Conservation (phyloP, 2,113 vertebrate genomes). For the Neolamprologus falcicula region DNA sequence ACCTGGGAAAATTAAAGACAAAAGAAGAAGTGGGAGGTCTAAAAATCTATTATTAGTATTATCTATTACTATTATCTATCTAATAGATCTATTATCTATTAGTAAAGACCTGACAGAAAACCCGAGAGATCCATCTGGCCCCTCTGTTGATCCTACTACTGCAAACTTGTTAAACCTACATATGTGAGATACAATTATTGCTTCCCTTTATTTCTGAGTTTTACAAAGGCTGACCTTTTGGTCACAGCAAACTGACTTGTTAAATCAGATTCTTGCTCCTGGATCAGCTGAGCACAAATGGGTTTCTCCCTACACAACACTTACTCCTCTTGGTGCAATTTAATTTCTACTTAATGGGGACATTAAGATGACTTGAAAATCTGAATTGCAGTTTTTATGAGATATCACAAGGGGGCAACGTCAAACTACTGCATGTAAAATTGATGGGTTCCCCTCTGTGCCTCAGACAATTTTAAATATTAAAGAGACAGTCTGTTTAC, state of each 20-base stretch:
- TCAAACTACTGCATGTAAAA: conserved; percentile 28
- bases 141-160: not conserved
- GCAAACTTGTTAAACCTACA: not conserved
- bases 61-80: too few species aligned
- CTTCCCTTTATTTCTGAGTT: not conserved
- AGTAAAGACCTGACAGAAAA: not conserved
- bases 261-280: not conserved
- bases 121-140: not conserved
- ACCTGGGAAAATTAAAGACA: not conserved
- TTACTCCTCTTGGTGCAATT: not conserved
- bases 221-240: not conserved
- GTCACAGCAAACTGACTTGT: not conserved
- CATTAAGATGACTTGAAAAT: not conserved
- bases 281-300: not conserved
- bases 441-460: not conserved
- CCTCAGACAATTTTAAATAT: not conserved
- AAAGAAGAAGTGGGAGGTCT: not conserved
- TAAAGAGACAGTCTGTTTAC: not conserved
- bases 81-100: too few species aligned
- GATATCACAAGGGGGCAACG: conserved; percentile 62
- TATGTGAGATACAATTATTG: not conserved
- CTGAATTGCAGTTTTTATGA: conserved; percentile 45
- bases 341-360: not conserved
- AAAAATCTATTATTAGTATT: not conserved
- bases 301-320: not conserved